These are phyloP conservation scores for Raja brachyura DNA, from an alignment of 2,113 vertebrate species.

Conservation along the genomic window DNA sequence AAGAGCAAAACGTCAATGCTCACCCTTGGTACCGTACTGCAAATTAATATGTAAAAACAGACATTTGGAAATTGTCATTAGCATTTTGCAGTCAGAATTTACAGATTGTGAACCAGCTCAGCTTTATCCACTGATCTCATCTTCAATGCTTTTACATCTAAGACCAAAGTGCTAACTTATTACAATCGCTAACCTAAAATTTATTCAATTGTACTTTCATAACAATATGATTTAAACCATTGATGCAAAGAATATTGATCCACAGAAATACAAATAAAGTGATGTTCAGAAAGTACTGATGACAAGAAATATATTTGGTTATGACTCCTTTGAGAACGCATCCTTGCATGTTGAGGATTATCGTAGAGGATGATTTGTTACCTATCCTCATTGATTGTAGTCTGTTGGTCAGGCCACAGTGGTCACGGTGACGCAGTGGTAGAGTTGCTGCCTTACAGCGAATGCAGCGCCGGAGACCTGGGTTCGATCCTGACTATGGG, in stretches of 20 bases:
- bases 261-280: not conserved
- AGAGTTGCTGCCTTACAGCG: too few species aligned
- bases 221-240: constrained; percentile 34
- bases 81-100: constrained; percentile 48
- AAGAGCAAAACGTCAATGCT: too few species aligned
- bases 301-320: not conserved
- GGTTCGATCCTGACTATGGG: too few species aligned
- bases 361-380: too few species aligned
- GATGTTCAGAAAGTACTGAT: not conserved
- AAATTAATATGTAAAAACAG: too few species aligned
- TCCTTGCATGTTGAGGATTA: too few species aligned
- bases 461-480: too few species aligned
- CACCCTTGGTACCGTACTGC: too few species aligned
- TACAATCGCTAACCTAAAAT: constrained; percentile 46
- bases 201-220: constrained; percentile 29
- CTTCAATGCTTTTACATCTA: constrained; percentile 49
- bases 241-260: not conserved
- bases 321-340: not conserved
- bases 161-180: constrained; percentile 45
- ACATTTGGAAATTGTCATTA: too few species aligned
- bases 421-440: too few species aligned
- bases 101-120: constrained; percentile 51
- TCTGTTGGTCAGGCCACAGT: too few species aligned
- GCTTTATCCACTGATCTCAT: constrained; percentile 47
- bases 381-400: too few species aligned